Evolutionary conservation across 2,888 invertebrate species (phyloP).

Genomic region (Dione juno): DNA sequence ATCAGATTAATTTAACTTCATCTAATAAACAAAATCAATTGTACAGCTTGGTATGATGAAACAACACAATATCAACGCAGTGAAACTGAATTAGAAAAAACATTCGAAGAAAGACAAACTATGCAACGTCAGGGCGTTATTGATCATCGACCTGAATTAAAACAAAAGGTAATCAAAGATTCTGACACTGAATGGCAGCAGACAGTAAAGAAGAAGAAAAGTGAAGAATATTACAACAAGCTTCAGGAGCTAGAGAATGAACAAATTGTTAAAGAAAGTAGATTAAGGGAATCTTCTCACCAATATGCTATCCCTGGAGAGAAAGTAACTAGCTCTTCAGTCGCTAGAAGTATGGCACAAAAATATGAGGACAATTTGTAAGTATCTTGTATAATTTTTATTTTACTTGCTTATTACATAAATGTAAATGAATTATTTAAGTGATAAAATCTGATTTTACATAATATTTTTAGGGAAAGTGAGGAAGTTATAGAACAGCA

Average conservation of each 20-base stretch:
- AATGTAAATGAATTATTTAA: background rate
- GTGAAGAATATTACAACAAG: conserved; percentile 92
- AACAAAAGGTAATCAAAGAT: conserved; percentile 87
- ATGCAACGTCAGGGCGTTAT: conserved; percentile 87
- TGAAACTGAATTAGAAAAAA: conserved; percentile 93
- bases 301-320: conserved; percentile 94
- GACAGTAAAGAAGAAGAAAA: conserved; percentile 90
- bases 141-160: conserved; percentile 85
- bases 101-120: conserved; percentile 92
- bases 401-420: background rate
- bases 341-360: conserved; percentile 94
- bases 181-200: conserved; percentile 94
- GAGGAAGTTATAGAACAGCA: conserved; percentile 80
- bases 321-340: conserved; percentile 88
- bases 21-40: conserved; percentile 49
- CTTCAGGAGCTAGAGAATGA: conserved; percentile 92
- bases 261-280: conserved; percentile 91
- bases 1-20: conserved; percentile 29
- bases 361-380: conserved; percentile 93
- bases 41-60: conserved; percentile 95
- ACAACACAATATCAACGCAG: conserved; percentile 92
- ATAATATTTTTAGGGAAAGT: conserved; percentile 80
- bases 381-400: conserved; percentile 70
- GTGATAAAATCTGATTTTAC: background rate
- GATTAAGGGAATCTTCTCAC: conserved; percentile 89